Conservation (phyloP, 1,140 invertebrate genomes). For the Homarus americanus region DNA sequence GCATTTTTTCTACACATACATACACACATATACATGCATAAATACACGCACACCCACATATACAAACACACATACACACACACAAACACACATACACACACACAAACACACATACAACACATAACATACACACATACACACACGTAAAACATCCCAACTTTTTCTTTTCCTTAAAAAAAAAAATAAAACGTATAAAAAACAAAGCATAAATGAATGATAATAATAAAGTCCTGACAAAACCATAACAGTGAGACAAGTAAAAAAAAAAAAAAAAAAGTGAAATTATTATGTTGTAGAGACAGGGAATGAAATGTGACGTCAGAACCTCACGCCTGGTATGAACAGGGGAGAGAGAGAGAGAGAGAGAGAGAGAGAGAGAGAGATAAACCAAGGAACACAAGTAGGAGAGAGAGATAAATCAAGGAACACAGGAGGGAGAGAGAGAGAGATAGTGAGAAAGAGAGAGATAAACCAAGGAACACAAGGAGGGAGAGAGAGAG, state of each 20-base stretch:
- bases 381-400: not conserved
- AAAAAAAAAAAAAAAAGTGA: conserved; percentile 45
- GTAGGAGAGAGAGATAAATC: not conserved
- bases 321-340: not conserved
- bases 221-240: conserved; percentile 53
- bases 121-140: too few relatives aligned
- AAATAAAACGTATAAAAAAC: conserved; percentile 47
- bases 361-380: not conserved
- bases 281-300: conserved; percentile 5
- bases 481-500: not conserved
- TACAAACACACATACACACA: too few relatives aligned
- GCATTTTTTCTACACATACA: too few relatives aligned
- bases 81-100: too few relatives aligned
- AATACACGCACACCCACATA: too few relatives aligned
- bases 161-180: conserved; percentile 38
- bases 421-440: not conserved
- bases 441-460: not conserved
- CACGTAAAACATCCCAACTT: conserved; percentile 27
- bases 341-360: not conserved
- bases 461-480: not conserved
- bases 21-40: too few relatives aligned
- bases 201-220: conserved; percentile 47
- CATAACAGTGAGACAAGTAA: conserved; percentile 55
- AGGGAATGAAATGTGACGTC: not conserved
- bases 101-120: too few relatives aligned